Evolutionary conservation across 92 coral and sea anemone genomes (phyloP), one percentile per base, ranked within the genome.

Genomic region (Epizoanthus scotinus): DNA sequence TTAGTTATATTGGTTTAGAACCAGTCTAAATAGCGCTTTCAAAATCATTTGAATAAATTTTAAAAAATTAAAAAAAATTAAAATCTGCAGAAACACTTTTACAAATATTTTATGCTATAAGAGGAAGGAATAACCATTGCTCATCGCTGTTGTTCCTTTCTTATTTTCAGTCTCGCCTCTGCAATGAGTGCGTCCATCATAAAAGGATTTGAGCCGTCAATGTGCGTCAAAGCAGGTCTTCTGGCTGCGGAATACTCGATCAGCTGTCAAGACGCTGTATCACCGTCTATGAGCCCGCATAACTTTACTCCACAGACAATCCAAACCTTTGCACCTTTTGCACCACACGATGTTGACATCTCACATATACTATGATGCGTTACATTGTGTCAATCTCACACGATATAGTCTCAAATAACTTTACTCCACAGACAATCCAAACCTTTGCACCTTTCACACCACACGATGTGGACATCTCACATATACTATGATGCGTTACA

Each of bases 181-280:
- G 96, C 99, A 60, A 93, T 95, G 91, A 80, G 82, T 8, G 83
- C 94, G 58, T 83, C 89, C 47, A 89, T 89, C 29, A 85, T 95
- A 22, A 87, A 87, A 62, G 98, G 96, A 24, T 82, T 84, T 61
- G 67, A 87, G 60, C 95, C 99, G n/a, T 94, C 90, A 18, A 53
- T 84, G 29, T 95, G 98, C 70, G 92, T 95, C n/a, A 93, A 93
- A 73, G 90, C 91, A 36, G 99, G 99, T 19, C 87, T 95, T 26
- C 71, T 89, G 74, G 98, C 98, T 8, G 95, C 99, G 53, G 85
- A 86, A 36, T 81, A 91, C 81, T 95, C 99, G 21, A 82, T 95
- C 14, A 90, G 86, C 60, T 83, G 91, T 18, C 88, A 87, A 27
- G 91, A 89, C 66, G 97, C 99, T 22, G 79, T 95, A 31, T 64